Percentiles rank a stretch among this genome's conserved stretches.
Conservation (phyloP, 2,113 vertebrate genomes). For the Caranx melampygus region DNA sequence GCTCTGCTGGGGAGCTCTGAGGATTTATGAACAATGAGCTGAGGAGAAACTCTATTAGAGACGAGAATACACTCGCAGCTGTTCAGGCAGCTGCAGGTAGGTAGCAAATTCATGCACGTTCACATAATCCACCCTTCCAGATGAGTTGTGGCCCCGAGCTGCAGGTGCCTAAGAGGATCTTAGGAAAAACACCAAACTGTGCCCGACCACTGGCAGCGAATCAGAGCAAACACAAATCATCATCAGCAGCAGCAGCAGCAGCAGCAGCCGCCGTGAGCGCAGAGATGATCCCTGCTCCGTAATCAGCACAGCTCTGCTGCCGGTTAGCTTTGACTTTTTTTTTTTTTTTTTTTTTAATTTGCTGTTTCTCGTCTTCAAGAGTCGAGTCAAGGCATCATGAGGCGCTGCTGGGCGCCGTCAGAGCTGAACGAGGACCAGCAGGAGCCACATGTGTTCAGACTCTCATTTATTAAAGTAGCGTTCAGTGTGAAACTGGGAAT, state of each 20-base stretch:
- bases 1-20: neutral
- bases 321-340: neutral
- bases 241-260: neutral
- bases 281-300: constrained; percentile 3
- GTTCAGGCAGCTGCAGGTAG: neutral
- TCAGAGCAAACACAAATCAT: constrained; percentile 36
- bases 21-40: constrained; percentile 16
- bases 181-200: constrained; percentile 21
- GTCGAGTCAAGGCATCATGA: neutral
- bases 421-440: neutral
- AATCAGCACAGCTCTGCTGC: neutral
- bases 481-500: neutral
- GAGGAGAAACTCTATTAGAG: neutral
- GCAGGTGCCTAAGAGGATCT: constrained; percentile 31
- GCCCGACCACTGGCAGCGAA: constrained; percentile 3
- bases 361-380: neutral
- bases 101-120: neutral
- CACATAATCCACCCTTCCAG: constrained; percentile 20
- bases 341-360: neutral
- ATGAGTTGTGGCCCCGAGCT: constrained; percentile 4
- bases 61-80: neutral
- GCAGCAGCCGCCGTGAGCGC: neutral
- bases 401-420: neutral
- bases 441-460: neutral
- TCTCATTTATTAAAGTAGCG: neutral